These are phyloP conservation scores for Ceuthmochares aereus DNA, from an alignment of 2,113 vertebrate genomes.

Conservation along the genomic window DNA sequence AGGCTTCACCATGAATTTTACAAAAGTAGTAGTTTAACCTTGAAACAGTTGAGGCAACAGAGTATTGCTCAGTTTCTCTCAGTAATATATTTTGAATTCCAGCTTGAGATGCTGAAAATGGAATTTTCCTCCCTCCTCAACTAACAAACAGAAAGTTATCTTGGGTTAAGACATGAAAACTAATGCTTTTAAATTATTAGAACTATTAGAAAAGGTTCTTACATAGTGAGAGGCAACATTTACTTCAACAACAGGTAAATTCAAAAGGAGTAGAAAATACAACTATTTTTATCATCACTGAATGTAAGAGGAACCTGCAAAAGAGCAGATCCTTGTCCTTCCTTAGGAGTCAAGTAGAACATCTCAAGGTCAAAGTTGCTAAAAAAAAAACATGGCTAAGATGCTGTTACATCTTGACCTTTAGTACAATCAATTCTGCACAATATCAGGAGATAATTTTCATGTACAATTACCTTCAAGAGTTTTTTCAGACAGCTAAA, in stretches of 20 bases:
- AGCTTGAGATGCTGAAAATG: background rate
- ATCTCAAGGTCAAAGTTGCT: background rate
- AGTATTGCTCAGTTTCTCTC: background rate
- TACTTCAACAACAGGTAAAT: background rate
- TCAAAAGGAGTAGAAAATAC: background rate
- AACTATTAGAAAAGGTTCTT: background rate
- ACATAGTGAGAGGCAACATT: background rate
- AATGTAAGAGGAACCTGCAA: background rate
- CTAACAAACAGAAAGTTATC: background rate
- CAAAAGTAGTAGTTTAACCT: background rate
- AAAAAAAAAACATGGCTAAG: background rate
- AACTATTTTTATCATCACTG: background rate
- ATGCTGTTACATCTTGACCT: slow-evolving; percentile 2
- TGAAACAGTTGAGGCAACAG: background rate
- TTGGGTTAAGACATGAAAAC: background rate
- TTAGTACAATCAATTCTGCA: background rate
- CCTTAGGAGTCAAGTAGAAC: background rate
- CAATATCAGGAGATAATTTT: slow-evolving; percentile 4
- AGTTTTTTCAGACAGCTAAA: slow-evolving; percentile 8
- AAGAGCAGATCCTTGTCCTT: background rate
- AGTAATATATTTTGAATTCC: background rate
- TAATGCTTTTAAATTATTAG: background rate
- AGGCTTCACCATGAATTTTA: background rate
- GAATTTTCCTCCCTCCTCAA: background rate
- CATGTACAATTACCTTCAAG: background rate